Evolutionary conservation across 2,888 invertebrate genomes (phyloP), one percentile per base, ranked within the genome.

Genomic region (Dynastes hyllus): DNA sequence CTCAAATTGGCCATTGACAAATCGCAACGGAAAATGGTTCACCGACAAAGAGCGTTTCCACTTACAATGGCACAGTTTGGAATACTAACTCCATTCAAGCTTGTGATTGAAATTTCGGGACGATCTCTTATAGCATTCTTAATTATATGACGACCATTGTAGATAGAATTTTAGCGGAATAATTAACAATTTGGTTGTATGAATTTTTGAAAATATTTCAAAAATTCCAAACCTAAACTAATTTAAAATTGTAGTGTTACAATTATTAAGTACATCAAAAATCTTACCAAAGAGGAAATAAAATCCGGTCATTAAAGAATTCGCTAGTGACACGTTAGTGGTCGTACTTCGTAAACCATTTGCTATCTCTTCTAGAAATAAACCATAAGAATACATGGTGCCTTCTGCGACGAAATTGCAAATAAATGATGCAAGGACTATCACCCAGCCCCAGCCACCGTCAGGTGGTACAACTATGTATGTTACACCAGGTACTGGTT

Each of bases 401-500:
- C 98, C 98, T 86, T 98, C 98, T 13, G 98, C 95, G 63, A 98
- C 90, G 13, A 97, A 91, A 88, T 97, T 97, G 89, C 95, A 95
- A 89, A 96, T 91, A 90, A 98, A 97, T 1, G 97, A 96, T 0
- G 96, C 96, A 0, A 92, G 90, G 5, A 97, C 95, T 76, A 98
- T 93, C 66, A 96, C 91, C 97, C 97, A 97, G 40, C 96, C 97
- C 93, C 95, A 98, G 13, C 97, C 97, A 16, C 97, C 97, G 86
- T 97, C 97, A 0, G 96, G 97, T 1, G 96, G 96, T 66, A 95
- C 93, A 79, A 93, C 92, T 90, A 89, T 3, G 27, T 78, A 78
- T 2, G 73, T 51, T 51, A 66, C 45, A 9, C 66, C 70, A 32
- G 70, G 4, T 29, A 6, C 11, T 4, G 27, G 11, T 27, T 8